phyloP scores from a whole-genome alignment of 2,113 vertebrate genomes.

The Blennius ocellaris region DNA sequence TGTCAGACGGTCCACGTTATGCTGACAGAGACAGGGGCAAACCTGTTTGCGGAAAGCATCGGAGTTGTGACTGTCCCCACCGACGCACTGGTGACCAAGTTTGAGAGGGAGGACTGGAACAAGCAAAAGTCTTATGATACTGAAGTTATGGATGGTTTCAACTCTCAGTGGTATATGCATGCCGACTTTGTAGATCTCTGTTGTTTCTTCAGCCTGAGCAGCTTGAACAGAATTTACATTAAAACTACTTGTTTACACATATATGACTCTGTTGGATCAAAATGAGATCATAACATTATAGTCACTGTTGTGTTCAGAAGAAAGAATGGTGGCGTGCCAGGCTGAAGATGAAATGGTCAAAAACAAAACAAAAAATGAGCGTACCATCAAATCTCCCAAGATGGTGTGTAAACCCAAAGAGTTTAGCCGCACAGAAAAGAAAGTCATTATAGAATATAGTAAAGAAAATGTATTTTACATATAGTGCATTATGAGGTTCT shows the following conservation, averaged over 20 bases:
- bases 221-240: background rate
- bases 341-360: too few relatives aligned
- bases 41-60: slow-evolving; percentile 80
- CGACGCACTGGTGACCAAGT: slow-evolving; percentile 73
- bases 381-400: too few relatives aligned
- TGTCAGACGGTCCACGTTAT: slow-evolving; percentile 79
- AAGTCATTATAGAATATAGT: too few relatives aligned
- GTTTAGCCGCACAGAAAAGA: too few relatives aligned
- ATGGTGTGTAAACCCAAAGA: too few relatives aligned
- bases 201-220: background rate
- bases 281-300: background rate
- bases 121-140: slow-evolving; percentile 70
- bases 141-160: slow-evolving; percentile 79
- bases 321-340: too few relatives aligned
- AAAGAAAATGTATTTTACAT: too few relatives aligned
- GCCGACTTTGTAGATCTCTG: background rate
- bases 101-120: slow-evolving; percentile 79
- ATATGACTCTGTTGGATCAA: background rate
- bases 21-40: slow-evolving; percentile 79
- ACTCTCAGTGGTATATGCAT: slow-evolving; percentile 73
- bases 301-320: too few relatives aligned
- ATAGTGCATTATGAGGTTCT: too few relatives aligned
- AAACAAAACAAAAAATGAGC: too few relatives aligned
- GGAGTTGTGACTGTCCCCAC: slow-evolving; percentile 70
- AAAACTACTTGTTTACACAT: background rate